Percentiles rank a stretch among this genome's conserved stretches.
Conservation (phyloP, 30 jellyfish, hydroid and myxozoan species). For the Calvadosia cruxmelitensis region DNA sequence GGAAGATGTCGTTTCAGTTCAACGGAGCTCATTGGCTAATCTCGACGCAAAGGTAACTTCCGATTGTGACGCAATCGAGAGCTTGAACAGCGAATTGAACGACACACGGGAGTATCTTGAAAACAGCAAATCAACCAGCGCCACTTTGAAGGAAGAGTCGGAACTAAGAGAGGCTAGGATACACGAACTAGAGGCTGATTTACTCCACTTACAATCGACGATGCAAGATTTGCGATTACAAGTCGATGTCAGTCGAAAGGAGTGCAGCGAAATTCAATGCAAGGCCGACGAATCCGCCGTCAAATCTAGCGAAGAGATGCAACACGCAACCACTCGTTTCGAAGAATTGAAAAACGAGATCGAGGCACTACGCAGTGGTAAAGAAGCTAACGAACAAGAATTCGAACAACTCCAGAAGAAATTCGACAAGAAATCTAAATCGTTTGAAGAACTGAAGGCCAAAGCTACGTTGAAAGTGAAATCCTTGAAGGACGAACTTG, state of each 20-base stretch:
- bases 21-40: too few species aligned
- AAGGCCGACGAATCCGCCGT: constrained; percentile 4
- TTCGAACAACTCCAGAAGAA: not conserved
- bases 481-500: constrained; percentile 29
- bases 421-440: constrained; percentile 8
- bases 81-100: constrained; percentile 4
- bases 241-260: not conserved
- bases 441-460: constrained; percentile 32
- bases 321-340: not conserved
- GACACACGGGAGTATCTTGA: constrained; percentile 5
- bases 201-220: not conserved
- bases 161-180: not conserved
- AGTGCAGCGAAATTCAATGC: constrained; percentile 5
- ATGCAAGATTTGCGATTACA: not conserved
- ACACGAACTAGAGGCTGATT: not conserved
- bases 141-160: not conserved
- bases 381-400: not conserved
- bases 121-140: not conserved
- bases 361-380: not conserved
- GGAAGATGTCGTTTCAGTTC: not conserved
- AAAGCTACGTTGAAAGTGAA: constrained; percentile 30
- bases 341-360: not conserved
- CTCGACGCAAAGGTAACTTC: not conserved
- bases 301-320: constrained; percentile 1
- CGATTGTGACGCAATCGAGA: constrained; percentile 6